Base-by-base conservation (phyloP, 2,888 invertebrate genomes). In the Eumerus sabulonum region DNA sequence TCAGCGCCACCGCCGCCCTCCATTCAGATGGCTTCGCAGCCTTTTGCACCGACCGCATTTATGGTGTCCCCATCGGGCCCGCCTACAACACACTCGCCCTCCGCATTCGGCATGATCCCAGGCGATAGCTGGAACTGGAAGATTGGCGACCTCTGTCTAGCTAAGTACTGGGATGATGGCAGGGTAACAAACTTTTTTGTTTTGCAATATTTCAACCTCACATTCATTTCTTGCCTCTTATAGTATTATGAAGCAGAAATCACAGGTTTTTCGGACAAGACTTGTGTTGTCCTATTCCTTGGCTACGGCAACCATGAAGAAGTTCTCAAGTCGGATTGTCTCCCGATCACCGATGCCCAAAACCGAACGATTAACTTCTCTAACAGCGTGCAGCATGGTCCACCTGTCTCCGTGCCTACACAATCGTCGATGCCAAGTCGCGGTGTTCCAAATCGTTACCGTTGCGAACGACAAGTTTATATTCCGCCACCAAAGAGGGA, bases 81-180 rank as follows among this genome's bases (percentile, higher is more conserved):
- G 35, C 93, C 93, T 11, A 92, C 91, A 16, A 89, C 94, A 83
- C 94, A 82, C 18, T 79, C 84, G 64, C 67, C 83, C 53, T 42
- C 60, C 35, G 62, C 82, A 19, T 84, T 83, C 13, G 90, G 90
- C 89, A 90, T 84, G 76, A 66, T 74, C 54, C 76, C 83, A 0
- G 83, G 84, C 0, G 85, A 85, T 1, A 76, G 63, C 19, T 82
- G 90, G 91, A 90, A 90, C 82, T 96, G 95, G 95, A 93, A 93
- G 85, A 90, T 92, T 56, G 96, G 96, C 11, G 96, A 96, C 86
- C 92, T 93, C 74, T 96, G 96, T 86, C 91, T 96, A 89, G 97
- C 97, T 7, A 95, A 96, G 85, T 97, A 97, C 89, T 97, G 97
- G 97, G 96, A 97, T 88, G 97, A 97, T 89, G 94, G 94, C 85